phyloP scores from a whole-genome alignment of 2,113 vertebrate genomes.

The Zapus hudsonius region DNA sequence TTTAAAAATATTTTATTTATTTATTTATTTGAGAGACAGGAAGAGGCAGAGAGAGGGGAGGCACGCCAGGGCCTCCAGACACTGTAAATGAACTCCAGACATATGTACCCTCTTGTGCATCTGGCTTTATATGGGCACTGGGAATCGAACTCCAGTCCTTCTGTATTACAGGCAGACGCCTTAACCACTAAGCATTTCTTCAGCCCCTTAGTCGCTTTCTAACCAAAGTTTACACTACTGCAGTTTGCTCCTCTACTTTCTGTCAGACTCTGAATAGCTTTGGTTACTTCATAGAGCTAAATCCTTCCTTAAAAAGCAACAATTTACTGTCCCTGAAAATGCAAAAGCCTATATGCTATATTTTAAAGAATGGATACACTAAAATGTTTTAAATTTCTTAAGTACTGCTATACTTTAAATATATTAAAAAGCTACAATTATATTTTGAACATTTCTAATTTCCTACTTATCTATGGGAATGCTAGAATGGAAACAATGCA shows the following conservation, averaged over 20 bases:
- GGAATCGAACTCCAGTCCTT: too few relatives aligned
- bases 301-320: not conserved
- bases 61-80: too few relatives aligned
- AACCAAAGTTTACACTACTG: not conserved
- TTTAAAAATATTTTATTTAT: too few relatives aligned
- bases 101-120: too few relatives aligned
- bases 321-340: not conserved
- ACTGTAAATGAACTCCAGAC: too few relatives aligned
- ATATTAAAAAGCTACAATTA: not conserved
- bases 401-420: not conserved
- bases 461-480: not conserved
- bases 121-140: too few relatives aligned
- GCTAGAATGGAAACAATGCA: not conserved
- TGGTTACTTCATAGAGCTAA: not conserved
- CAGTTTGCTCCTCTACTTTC: not conserved
- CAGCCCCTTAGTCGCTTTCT: not conserved
- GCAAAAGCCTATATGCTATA: not conserved
- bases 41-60: too few relatives aligned
- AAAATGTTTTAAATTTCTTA: not conserved
- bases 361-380: not conserved
- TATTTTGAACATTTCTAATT: not conserved
- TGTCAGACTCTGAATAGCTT: not conserved
- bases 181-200: too few relatives aligned
- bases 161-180: too few relatives aligned
- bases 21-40: too few relatives aligned